Evolutionary conservation across 2,888 invertebrate species (phyloP).

Genomic region (Campaea margaritaria): DNA sequence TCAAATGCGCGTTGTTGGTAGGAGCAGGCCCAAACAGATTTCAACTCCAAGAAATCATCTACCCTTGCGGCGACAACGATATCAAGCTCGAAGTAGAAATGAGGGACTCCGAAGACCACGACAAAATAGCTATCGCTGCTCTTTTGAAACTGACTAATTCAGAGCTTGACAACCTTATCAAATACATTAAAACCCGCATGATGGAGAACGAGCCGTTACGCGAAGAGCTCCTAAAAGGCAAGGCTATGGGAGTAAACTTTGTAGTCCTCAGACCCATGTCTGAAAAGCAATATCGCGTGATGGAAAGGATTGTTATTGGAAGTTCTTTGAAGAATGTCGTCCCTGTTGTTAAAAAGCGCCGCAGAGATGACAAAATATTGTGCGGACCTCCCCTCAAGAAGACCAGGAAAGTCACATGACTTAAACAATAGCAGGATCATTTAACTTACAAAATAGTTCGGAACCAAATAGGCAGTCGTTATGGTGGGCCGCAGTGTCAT

Average conservation of each 20-base stretch:
- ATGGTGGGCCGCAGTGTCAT: conserved; percentile 68
- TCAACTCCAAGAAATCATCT: conserved; percentile 73
- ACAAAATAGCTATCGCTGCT: conserved; percentile 75
- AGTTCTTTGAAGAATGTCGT: conserved; percentile 55
- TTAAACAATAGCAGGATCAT: conserved; percentile 44
- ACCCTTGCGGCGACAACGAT: conserved; percentile 63
- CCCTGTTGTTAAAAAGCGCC: conserved; percentile 61
- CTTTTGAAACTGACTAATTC: conserved; percentile 62
- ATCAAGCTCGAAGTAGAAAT: conserved; percentile 73
- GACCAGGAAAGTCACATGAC: conserved; percentile 50
- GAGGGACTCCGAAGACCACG: conserved; percentile 72
- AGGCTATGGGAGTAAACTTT: conserved; percentile 68
- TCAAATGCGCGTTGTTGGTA: conserved; percentile 71
- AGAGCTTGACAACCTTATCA: conserved; percentile 66
- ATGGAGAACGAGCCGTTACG: conserved; percentile 61
- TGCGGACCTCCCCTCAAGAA: conserved; percentile 61
- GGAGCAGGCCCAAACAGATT: conserved; percentile 78
- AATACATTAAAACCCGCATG: conserved; percentile 67
- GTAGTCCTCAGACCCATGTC: conserved; percentile 68
- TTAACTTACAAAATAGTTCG: conserved; percentile 50
- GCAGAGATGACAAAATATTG: conserved; percentile 61
- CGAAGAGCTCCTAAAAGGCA: conserved; percentile 71
- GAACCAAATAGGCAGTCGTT: conserved; percentile 63
- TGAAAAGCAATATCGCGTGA: conserved; percentile 70
- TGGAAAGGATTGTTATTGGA: conserved; percentile 69